phyloP scores from a whole-genome alignment of 2,888 invertebrate species.

The Margaritifera margaritifera region DNA sequence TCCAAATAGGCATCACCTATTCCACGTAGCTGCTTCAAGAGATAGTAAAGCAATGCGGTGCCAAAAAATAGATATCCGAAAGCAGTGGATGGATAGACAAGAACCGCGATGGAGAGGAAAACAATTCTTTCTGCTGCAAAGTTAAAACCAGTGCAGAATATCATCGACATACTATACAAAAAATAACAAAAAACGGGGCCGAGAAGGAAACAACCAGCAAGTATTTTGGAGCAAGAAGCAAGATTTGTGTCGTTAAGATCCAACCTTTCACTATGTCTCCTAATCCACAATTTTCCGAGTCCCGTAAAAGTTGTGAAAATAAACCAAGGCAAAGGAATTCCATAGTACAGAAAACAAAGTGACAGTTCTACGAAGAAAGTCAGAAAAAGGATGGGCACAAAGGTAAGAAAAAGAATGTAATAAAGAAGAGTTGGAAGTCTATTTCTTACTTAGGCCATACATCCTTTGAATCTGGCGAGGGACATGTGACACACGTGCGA shows the following conservation, averaged over 20 bases:
- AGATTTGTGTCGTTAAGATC: neutral
- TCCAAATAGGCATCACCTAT: conserved; percentile 19
- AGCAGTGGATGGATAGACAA: conserved; percentile 18
- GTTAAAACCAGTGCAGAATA: conserved; percentile 18
- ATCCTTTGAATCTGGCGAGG: conserved; percentile 1
- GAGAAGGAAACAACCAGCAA: neutral
- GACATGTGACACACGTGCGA: neutral
- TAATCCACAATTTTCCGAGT: neutral
- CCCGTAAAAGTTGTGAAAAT: neutral
- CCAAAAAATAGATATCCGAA: conserved; percentile 30
- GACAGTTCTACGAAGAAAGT: conserved; percentile 11
- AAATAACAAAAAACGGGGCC: too few relatives aligned
- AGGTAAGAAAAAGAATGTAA: neutral
- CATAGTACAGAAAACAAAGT: conserved; percentile 13
- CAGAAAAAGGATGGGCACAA: conserved; percentile 10
- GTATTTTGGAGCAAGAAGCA: neutral
- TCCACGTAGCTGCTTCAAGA: conserved; percentile 6
- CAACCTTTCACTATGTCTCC: neutral
- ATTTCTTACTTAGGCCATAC: neutral
- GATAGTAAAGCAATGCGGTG: conserved; percentile 16
- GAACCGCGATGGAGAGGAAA: conserved; percentile 15
- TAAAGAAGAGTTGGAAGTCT: too few relatives aligned
- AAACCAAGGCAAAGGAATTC: conserved; percentile 11
- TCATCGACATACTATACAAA: conserved; percentile 1
- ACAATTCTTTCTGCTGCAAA: conserved; percentile 16